Evolutionary conservation across 2,888 invertebrate genomes (phyloP), one percentile per base, ranked within the genome.

Genomic region (Lamellibrachia columna): DNA sequence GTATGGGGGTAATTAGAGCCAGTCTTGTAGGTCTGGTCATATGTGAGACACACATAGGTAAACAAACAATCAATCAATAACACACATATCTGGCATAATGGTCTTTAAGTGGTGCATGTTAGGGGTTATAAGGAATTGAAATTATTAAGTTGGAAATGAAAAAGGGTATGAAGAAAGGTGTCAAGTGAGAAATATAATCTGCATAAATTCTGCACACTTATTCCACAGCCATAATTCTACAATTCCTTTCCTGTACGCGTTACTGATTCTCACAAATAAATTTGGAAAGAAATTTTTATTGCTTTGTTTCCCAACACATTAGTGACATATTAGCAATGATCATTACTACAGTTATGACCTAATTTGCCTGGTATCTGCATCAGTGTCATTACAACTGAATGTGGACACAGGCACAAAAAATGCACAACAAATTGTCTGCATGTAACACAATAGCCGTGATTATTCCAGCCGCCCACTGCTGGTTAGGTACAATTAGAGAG

Each of bases 71-170:
- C n/a, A 22, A 22, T 15, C n/a, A 22, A 22, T 15, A 75, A 75
- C 22, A 22, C n/a, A 6, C 6, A 75, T 22, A 22, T 75, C n/a
- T 75, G 2, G 75, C 15, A 75, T 55, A 1, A 55, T 22, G 22
- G 75, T 75, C 75, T 75, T 75, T 75, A 75, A 75, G 75, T 75
- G 75, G 75, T 75, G 75, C 58, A 58, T 58, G 15, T 75, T 75
- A 22, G 0, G 75, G 75, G 22, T 75, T 22, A 75, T 15, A 75
- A 22, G 58, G 15, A 58, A 40, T 40, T 40, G 40, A 1, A 40
- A 40, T 40, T 40, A 40, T 40, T 40, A 40, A 40, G 40, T 40
- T 75, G n/a, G 15, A 75, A 15, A 75, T 75, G 22, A 22, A 75
- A 40, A 75, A 75, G 75, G 75, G 6, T 15, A 11, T 58, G 58